Conservation (phyloP, 2,888 invertebrate genomes). For the Diaperis boleti region DNA sequence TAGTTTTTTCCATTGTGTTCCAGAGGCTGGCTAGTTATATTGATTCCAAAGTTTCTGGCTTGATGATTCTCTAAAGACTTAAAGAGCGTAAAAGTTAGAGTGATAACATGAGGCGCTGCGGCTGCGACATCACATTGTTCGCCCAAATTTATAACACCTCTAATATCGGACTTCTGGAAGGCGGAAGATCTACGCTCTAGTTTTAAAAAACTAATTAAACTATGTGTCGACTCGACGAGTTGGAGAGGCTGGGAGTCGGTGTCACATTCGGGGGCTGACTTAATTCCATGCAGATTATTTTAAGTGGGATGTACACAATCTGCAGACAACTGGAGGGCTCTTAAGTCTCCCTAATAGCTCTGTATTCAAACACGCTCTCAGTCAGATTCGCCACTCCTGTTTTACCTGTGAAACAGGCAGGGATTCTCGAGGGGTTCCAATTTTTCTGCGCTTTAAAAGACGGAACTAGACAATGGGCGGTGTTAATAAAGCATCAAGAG, state of each 20-base stretch:
- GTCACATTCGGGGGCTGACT: slow-evolving; percentile 43
- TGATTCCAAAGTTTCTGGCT: slow-evolving; percentile 63
- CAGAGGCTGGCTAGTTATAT: slow-evolving; percentile 52
- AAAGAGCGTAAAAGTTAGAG: slow-evolving; percentile 64
- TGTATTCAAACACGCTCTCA: slow-evolving; percentile 51
- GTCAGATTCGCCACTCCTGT: slow-evolving; percentile 35
- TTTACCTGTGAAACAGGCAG: slow-evolving; percentile 17
- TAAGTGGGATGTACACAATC: slow-evolving; percentile 54
- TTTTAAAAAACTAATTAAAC: slow-evolving; percentile 26
- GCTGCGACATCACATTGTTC: slow-evolving; percentile 58
- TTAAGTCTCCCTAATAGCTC: slow-evolving; percentile 51
- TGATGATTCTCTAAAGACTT: slow-evolving; percentile 65
- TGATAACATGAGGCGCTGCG: slow-evolving; percentile 57
- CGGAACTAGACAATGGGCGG: background rate
- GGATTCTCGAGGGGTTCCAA: background rate
- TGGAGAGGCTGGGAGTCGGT: slow-evolving; percentile 4
- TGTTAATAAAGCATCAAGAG: too few species aligned
- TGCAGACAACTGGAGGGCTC: slow-evolving; percentile 47
- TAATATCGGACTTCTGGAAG: slow-evolving; percentile 24
- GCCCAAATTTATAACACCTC: slow-evolving; percentile 57
- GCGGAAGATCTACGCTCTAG: background rate
- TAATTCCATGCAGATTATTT: slow-evolving; percentile 57
- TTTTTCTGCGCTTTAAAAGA: slow-evolving; percentile 14
- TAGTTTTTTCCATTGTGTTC: slow-evolving; percentile 42
- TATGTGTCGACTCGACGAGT: background rate